phyloP scores from a whole-genome alignment of 2,888 invertebrate species.

The Campaea margaritaria region DNA sequence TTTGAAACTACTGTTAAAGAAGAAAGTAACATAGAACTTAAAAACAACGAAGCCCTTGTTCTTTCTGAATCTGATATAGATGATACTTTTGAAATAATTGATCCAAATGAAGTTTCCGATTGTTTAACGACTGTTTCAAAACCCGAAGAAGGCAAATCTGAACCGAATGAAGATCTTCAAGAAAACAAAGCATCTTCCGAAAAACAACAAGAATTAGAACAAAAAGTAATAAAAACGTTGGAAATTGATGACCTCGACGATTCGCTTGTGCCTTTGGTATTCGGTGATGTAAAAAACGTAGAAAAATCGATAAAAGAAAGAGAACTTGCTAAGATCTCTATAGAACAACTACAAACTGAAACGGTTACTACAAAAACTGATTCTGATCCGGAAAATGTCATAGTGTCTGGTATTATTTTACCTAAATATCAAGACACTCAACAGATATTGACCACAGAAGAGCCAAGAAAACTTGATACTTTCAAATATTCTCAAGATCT shows the following conservation, averaged over 20 bases:
- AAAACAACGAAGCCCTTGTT: background rate
- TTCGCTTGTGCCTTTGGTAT: constrained; percentile 64
- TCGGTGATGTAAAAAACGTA: constrained; percentile 55
- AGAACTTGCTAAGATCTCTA: constrained; percentile 23
- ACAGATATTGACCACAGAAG: background rate
- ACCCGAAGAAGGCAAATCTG: constrained; percentile 7
- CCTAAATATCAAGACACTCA: background rate
- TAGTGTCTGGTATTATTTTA: background rate
- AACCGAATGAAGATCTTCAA: constrained; percentile 4
- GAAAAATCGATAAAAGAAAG: constrained; percentile 49
- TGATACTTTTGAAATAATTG: constrained; percentile 38
- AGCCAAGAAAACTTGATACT: constrained; percentile 1
- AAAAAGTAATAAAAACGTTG: constrained; percentile 28
- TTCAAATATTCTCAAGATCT: background rate
- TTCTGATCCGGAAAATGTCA: constrained; percentile 5
- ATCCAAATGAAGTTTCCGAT: constrained; percentile 34
- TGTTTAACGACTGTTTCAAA: constrained; percentile 17
- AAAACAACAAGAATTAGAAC: constrained; percentile 3
- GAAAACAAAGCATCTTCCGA: constrained; percentile 4
- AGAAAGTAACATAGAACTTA: background rate
- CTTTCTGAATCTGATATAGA: constrained; percentile 24
- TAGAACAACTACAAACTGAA: constrained; percentile 9
- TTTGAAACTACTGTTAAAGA: constrained; percentile 13
- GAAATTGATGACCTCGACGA: constrained; percentile 57
- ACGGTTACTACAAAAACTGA: constrained; percentile 26